A percentile compares a stretch with the other conserved stretches of the same genome.
These are phyloP conservation scores for Phataginus tetradactyla DNA, from an alignment of 2,797 vertebrate species.

Conservation along the genomic window DNA sequence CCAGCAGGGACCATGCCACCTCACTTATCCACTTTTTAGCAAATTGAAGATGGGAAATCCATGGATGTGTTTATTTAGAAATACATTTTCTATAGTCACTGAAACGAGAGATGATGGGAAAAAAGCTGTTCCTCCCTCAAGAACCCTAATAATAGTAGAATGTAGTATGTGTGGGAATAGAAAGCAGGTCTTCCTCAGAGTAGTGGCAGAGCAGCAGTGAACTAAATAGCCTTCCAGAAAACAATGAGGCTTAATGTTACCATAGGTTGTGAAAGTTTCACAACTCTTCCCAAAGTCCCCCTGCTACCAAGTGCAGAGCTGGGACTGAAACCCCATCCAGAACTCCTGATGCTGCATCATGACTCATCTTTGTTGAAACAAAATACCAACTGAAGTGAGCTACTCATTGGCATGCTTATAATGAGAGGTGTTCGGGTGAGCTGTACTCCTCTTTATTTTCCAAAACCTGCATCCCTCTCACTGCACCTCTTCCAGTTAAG, in stretches of 20 bases:
- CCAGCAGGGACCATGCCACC: background rate
- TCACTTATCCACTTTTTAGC: background rate
- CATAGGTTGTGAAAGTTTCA: background rate
- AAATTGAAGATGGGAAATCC: background rate
- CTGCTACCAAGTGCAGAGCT: background rate
- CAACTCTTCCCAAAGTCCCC: background rate
- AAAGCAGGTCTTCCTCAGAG: background rate
- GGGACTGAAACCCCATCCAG: background rate
- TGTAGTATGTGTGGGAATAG: background rate
- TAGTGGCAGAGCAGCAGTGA: background rate
- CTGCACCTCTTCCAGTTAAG: background rate
- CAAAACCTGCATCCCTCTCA: background rate
- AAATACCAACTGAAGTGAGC: conserved; percentile 30
- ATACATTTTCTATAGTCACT: background rate
- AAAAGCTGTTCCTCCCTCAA: background rate
- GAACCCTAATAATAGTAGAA: background rate
- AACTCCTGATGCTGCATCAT: background rate
- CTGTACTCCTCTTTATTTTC: background rate
- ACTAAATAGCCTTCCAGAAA: background rate
- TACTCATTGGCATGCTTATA: background rate
- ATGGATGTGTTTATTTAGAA: background rate
- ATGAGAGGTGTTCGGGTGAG: background rate
- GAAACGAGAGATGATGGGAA: background rate
- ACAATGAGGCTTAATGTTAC: background rate
- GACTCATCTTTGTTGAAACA: conserved; percentile 3